Base-by-base conservation (phyloP, 64 coral and sea anemone genomes). In the Stylophora pistillata region DNA sequence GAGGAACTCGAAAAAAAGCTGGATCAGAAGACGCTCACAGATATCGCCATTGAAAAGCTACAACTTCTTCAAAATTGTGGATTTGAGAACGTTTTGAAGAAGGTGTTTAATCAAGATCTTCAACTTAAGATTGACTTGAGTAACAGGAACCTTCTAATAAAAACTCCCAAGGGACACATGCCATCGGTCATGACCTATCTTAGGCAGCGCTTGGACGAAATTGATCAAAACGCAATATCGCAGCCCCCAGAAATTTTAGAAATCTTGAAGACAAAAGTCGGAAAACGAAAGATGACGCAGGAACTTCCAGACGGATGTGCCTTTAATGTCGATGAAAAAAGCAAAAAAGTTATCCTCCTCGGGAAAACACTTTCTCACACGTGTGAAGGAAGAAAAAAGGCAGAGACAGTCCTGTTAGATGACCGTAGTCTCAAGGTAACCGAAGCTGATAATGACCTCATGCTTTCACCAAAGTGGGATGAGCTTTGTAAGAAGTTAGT, bases 111-210 rank as follows among this genome's bases (percentile, higher is more conserved):
- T 15, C 7, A 66, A 37, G 80, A 84, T 13, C 16, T 84, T 84
- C 80, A 63, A 53, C 60, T 63, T 6, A 33, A 53, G 11, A 34
- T 84, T 34, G 29, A 84, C 20, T 84, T 68, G 59, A 21, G 37
- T 21, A 69, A 64, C 33, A 21, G 2, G 41, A 41, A 30, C 6
- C 80, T 84, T 84, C 32, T 84, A 7, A 27, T 84, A 26, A 70
- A 84, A n/a, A 84, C 80, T 34, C 80, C 80, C 13, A 84, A 84
- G 10, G 80, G 34, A 53, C 60, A 69, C 21, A 69, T 84, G 80
- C 5, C 10, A n/a, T 15, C 21, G 7, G 80, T 84, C 32, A 1
- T 53, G 13, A 25, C 59, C 15, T 84, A 68, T 28, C 60, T 84
- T 0, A 52, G 34, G 58, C 61, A 69, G 37, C 80, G 80, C 25